Evolutionary conservation across 2,888 invertebrate genomes (phyloP).

Genomic region (Neoascia interrupta): DNA sequence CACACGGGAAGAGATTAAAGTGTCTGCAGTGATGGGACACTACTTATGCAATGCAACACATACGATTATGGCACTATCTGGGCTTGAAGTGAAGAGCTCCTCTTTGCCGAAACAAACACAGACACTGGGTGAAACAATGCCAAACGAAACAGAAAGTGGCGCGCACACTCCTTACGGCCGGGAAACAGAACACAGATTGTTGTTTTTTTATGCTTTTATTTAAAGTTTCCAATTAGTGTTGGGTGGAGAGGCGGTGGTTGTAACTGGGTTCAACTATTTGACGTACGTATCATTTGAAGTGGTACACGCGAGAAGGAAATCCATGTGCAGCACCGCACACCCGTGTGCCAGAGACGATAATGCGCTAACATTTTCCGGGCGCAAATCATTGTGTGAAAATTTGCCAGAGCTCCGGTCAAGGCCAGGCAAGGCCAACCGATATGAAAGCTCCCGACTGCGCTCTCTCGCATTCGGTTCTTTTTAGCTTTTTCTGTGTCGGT

Average conservation of each 20-base stretch:
- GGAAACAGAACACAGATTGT: slow-evolving; percentile 30
- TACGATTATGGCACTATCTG: slow-evolving; percentile 26
- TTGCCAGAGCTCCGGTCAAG: slow-evolving; percentile 74
- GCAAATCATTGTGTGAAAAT: slow-evolving; percentile 67
- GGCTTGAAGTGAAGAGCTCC: slow-evolving; percentile 37
- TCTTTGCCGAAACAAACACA: slow-evolving; percentile 29
- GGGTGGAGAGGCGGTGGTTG: neutral
- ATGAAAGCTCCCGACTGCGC: slow-evolving; percentile 34
- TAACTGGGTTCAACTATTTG: slow-evolving; percentile 26
- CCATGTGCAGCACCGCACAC: slow-evolving; percentile 49
- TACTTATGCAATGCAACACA: slow-evolving; percentile 46
- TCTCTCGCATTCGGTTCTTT: too few species aligned
- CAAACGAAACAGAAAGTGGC: slow-evolving; percentile 64
- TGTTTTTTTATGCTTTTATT: slow-evolving; percentile 24
- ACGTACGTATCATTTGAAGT: slow-evolving; percentile 16
- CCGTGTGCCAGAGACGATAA: slow-evolving; percentile 56
- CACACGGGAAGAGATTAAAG: neutral
- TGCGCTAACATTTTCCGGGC: slow-evolving; percentile 67
- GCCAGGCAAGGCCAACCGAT: slow-evolving; percentile 75
- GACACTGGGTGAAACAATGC: slow-evolving; percentile 25
- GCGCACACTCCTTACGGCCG: slow-evolving; percentile 55
- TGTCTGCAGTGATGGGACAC: slow-evolving; percentile 14
- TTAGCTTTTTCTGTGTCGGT: too few species aligned
- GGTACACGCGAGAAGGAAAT: slow-evolving; percentile 24
- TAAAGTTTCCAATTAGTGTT: slow-evolving; percentile 38